Percentiles rank a stretch among this genome's conserved stretches.
phyloP scores from a whole-genome alignment of 2,113 vertebrate species.

The Spizaetus ornatus region DNA sequence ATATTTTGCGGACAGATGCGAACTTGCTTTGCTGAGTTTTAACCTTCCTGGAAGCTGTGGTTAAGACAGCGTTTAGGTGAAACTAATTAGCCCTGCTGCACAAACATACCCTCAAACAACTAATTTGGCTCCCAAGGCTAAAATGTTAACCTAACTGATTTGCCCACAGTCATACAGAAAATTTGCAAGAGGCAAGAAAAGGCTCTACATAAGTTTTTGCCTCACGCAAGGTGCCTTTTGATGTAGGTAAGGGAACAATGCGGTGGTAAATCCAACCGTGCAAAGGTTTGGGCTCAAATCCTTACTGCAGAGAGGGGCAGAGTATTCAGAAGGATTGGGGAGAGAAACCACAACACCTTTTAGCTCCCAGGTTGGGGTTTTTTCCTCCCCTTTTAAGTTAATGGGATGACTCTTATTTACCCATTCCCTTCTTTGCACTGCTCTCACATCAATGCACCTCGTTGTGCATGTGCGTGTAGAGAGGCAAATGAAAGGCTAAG shows the following conservation, averaged over 20 bases:
- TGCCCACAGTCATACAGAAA: not conserved
- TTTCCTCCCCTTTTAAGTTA: not conserved
- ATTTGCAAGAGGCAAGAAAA: not conserved
- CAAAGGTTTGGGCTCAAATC: not conserved
- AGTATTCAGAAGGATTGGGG: not conserved
- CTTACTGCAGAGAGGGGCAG: not conserved
- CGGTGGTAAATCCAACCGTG: not conserved
- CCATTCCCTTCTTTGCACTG: not conserved
- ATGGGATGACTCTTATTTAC: not conserved
- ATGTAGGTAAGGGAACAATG: not conserved
- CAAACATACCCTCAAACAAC: not conserved
- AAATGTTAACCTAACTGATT: not conserved
- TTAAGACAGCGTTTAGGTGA: not conserved
- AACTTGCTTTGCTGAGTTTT: not conserved
- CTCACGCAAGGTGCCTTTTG: not conserved
- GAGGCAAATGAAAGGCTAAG: not conserved
- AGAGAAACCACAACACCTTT: not conserved
- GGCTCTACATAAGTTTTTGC: not conserved
- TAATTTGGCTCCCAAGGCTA: not conserved
- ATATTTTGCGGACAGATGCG: constrained; percentile 10
- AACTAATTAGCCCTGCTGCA: not conserved
- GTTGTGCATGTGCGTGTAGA: rapidly evolving
- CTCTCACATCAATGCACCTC: not conserved
- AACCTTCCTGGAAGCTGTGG: constrained; percentile 27
- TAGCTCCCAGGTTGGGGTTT: not conserved